Evolutionary conservation across 2,888 invertebrate species (phyloP), one percentile per base, ranked within the genome.

Genomic region (Drosophila phalerata): DNA sequence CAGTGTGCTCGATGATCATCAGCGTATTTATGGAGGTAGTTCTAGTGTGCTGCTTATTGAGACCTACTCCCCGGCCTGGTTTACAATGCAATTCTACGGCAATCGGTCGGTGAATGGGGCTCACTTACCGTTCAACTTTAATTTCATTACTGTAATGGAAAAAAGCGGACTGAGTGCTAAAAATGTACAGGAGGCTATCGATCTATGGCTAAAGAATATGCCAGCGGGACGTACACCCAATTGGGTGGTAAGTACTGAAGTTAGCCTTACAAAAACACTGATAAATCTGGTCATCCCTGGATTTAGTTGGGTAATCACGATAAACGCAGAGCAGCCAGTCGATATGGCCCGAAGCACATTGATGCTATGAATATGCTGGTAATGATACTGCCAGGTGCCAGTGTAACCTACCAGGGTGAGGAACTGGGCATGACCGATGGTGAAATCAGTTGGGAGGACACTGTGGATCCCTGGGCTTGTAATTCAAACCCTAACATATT

Each of bases 291-390:
- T 22, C 22, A 22, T 22, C 3, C 3, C 30, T 22, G 22, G 22
- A 22, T 22, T 22, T 22, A 95, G 95, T 94, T 95, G 76, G 96
- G 96, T 10, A 96, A 96, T 88, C 96, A 96, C 76, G 96, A 96
- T 91, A 94, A 95, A 72, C 93, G 93, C 61, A 93, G 96, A 52
- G 94, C 95, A 88, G 94, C 94, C 0, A 93, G 94, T 3, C 94
- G 96, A 1, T 95, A 95, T 88, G 95, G 96, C 0, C 91, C 92
- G 4, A 93, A 94, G 53, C 93, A 96, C 73, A 95, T 95, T 0
- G 97, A 97, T 90, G 95, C 95, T 5, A 94, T 97, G 90, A 97
- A 97, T 88, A 97, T 98, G 94, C 85, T 96, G 55, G 92, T 94
- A 66, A 92, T 95, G 90, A 92, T 95, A 11, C 90, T 96, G 45